A percentile compares a stretch with the other conserved stretches of the same genome.
These are phyloP conservation scores for Stegophylla sp. DNA, from an alignment of 2,888 invertebrate species.

Conservation along the genomic window DNA sequence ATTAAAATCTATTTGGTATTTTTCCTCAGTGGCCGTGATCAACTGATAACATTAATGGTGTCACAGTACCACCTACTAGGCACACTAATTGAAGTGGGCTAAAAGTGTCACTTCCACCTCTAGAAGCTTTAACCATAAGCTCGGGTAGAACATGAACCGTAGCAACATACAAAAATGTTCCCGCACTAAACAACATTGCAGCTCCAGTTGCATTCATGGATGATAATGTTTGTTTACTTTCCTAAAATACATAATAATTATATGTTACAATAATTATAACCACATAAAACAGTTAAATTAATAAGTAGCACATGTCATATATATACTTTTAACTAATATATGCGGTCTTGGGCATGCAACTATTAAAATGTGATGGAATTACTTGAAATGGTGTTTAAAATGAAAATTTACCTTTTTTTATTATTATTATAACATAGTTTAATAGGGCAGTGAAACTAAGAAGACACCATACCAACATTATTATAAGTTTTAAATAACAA, in stretches of 20 bases:
- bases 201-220: slow-evolving; percentile 93
- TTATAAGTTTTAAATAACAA: too few relatives aligned
- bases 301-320: too few relatives aligned
- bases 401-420: too few relatives aligned
- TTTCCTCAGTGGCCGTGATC: slow-evolving; percentile 77
- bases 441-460: too few relatives aligned
- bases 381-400: too few relatives aligned
- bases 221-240: slow-evolving; percentile 87
- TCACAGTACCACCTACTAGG: slow-evolving; percentile 83
- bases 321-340: too few relatives aligned
- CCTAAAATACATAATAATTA: slow-evolving; percentile 68
- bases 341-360: too few relatives aligned
- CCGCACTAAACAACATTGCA: slow-evolving; percentile 98
- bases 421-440: too few relatives aligned
- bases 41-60: slow-evolving; percentile 88
- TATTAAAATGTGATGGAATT: too few relatives aligned
- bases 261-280: neutral
- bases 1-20: neutral
- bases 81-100: slow-evolving; percentile 80
- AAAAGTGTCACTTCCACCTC: slow-evolving; percentile 66
- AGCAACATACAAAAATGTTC: slow-evolving; percentile 97
- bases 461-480: too few relatives aligned
- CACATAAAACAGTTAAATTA: neutral
- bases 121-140: slow-evolving; percentile 72
- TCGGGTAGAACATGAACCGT: slow-evolving; percentile 98